Evolutionary conservation across 92 coral and sea anemone species (phyloP).

Genomic region (Montipora capitata): DNA sequence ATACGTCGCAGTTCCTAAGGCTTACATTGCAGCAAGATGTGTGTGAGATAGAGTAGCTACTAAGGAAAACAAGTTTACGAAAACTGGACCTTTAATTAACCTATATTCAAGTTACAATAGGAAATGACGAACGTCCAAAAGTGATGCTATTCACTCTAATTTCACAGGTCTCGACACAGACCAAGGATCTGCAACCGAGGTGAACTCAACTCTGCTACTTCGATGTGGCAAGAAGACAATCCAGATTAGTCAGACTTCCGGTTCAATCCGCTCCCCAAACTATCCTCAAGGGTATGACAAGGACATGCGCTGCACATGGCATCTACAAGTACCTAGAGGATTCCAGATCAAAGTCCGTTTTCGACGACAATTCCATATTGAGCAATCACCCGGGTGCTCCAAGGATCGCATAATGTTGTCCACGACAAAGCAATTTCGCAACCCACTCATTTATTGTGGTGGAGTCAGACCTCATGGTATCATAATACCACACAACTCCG

Average conservation of each 20-base stretch:
- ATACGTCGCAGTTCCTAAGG: too few species aligned
- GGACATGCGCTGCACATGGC: conserved; percentile 89
- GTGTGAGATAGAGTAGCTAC: too few species aligned
- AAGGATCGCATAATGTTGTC: conserved; percentile 91
- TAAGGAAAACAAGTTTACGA: too few species aligned
- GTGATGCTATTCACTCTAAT: not conserved
- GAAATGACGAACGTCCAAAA: too few species aligned
- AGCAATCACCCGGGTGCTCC: conserved; percentile 84
- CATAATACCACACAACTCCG: conserved; percentile 78
- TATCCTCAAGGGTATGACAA: conserved; percentile 83
- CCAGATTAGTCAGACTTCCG: conserved; percentile 79
- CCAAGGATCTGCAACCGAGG: not conserved
- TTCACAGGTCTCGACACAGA: conserved; percentile 25
- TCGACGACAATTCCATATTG: conserved; percentile 89
- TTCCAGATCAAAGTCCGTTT: conserved; percentile 89
- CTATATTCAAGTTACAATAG: too few species aligned
- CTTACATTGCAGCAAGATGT: too few species aligned
- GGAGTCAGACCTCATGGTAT: conserved; percentile 78
- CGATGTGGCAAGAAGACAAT: conserved; percentile 79
- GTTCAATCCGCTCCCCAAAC: conserved; percentile 93
- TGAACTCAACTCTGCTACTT: conserved; percentile 49
- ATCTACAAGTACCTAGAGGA: conserved; percentile 91
- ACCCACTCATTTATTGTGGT: conserved; percentile 88
- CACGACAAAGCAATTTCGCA: conserved; percentile 78
- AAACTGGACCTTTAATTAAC: too few species aligned